phyloP scores from a whole-genome alignment of 2,797 vertebrate species.

The Crenuchus spilurus region DNA sequence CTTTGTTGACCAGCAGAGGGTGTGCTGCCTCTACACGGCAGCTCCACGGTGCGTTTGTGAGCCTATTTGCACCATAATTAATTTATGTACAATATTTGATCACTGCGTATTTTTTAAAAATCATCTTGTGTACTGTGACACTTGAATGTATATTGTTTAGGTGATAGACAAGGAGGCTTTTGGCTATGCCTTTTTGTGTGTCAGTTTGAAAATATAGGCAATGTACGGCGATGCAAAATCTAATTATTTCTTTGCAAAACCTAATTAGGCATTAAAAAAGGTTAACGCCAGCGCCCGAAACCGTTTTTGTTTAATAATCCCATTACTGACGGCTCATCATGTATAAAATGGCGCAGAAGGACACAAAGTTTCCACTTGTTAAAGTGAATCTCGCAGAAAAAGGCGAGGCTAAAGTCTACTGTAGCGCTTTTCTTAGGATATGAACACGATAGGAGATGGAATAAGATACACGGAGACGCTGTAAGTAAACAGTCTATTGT shows the following conservation, averaged over 20 bases:
- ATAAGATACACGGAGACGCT: conserved; percentile 71
- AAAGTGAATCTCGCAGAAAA: conserved; percentile 85
- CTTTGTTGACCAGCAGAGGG: conserved; percentile 49
- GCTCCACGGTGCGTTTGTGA: neutral
- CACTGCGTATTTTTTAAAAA: conserved; percentile 90
- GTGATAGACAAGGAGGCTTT: conserved; percentile 87
- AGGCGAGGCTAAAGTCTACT: conserved; percentile 80
- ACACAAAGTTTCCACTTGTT: conserved; percentile 99
- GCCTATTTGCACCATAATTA: conserved; percentile 54
- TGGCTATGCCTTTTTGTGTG: conserved; percentile 88
- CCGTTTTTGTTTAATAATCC: conserved; percentile 99
- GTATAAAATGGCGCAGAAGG: conserved; percentile 99
- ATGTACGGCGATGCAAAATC: conserved; percentile 99
- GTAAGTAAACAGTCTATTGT: conserved; percentile 75
- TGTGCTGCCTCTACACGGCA: conserved; percentile 45
- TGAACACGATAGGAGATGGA: conserved; percentile 78
- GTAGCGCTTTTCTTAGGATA: conserved; percentile 76
- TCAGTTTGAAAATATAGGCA: conserved; percentile 99
- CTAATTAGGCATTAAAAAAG: conserved; percentile 99
- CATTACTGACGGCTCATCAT: conserved; percentile 99
- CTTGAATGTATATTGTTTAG: conserved; percentile 86
- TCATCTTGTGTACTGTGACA: conserved; percentile 80
- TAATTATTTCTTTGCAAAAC: conserved; percentile 99
- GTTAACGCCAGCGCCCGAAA: conserved; percentile 99
- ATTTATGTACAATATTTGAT: conserved; percentile 84